Base-by-base conservation (phyloP, 2,888 invertebrate species). In the Mystacides longicornis region DNA sequence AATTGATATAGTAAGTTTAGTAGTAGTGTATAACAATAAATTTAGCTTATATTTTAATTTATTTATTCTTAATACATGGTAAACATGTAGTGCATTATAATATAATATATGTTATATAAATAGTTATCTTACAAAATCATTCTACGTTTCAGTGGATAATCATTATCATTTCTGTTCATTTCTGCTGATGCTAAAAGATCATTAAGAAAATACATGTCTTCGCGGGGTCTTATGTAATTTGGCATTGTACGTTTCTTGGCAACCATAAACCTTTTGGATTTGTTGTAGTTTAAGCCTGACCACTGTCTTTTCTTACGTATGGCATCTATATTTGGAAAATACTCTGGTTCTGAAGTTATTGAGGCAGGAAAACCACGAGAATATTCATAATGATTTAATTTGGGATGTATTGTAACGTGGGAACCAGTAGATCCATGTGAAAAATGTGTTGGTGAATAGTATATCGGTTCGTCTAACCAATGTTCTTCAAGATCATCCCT, bases 251-350 rank as follows among this genome's bases (percentile, higher is more conserved):
- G 64, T 67, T 81, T 82, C 64, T 79, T 75, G 20, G 82, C 77
- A 1, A 82, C 81, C 81, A 82, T 81, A 65, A 81, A 83, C 37
- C 82, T 73, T 67, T 83, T 82, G 18, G 59, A 49, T 5, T 72
- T 71, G 46, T 63, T 63, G 16, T 37, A 37, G 11, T 57, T 56
- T 49, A 62, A 64, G 9, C 62, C 63, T 18, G 59, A 56, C 61
- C 77, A 77, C 60, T 74, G 72, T 62, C 75, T 69, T 64, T 77
- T 77, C 62, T 75, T 77, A 48, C 76, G 76, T 31, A 57, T n/a
- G 1, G 69, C 74, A 60, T 77, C 76, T 60, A 75, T 74, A 55
- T 74, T 67, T 59, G 74, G 76, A 4, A 74, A 72, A 11, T 75
- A 63, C 64, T 74, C 75, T 0, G 75, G 74, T 54, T 71, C 73